Conservation (phyloP, 2,888 invertebrate species). For the Microctonus brassicae region DNA sequence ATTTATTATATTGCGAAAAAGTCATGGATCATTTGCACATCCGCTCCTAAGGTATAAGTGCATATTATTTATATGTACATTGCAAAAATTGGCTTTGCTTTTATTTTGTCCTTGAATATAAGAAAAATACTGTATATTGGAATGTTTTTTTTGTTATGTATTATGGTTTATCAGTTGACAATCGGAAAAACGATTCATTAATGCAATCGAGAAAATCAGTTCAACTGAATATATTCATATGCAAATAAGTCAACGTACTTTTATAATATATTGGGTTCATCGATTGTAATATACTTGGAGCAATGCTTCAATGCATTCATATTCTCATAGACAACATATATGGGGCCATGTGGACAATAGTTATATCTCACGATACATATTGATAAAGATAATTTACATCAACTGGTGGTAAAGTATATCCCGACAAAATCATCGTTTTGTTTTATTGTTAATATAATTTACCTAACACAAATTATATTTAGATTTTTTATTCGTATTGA, state of each 20-base stretch:
- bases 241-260: neutral
- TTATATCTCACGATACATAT: neutral
- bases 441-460: no score
- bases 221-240: neutral
- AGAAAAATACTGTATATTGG: neutral
- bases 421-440: neutral
- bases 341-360: neutral
- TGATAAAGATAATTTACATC: neutral
- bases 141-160: neutral
- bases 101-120: neutral
- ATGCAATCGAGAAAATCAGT: neutral
- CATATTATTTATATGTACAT: neutral
- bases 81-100: slow-evolving; percentile 3
- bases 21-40: slow-evolving; percentile 3
- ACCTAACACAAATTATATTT: no score
- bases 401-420: neutral
- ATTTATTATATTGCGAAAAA: neutral
- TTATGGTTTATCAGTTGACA: neutral
- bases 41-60: neutral
- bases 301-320: neutral
- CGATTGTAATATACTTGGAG: neutral
- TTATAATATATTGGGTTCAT: neutral
- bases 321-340: neutral
- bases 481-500: no score
- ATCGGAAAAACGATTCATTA: neutral